Percentiles rank a stretch among this genome's conserved stretches.
phyloP scores from a whole-genome alignment of 2,888 invertebrate species.

The Cataglyphis livida region DNA sequence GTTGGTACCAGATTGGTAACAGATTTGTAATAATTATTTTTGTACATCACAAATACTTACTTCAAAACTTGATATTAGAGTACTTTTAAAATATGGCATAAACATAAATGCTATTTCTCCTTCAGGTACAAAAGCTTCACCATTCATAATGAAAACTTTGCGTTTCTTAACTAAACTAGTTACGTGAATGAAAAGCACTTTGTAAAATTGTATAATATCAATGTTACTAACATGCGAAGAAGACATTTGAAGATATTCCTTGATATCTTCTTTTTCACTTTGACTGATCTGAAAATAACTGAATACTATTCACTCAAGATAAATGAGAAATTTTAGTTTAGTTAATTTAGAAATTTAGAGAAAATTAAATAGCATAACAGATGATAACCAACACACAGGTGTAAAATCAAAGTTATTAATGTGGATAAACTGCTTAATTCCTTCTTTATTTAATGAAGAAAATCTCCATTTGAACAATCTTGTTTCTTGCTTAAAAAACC shows the following conservation, averaged over 20 bases:
- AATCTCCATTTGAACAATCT: constrained; percentile 95
- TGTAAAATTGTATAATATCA: constrained; percentile 90
- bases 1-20: not conserved
- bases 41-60: constrained; percentile 85
- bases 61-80: constrained; percentile 90
- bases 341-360: too few species aligned
- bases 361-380: not conserved
- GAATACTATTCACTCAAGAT: constrained; percentile 11
- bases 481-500: constrained; percentile 95
- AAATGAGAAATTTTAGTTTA: constrained; percentile 35
- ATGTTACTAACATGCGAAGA: constrained; percentile 86
- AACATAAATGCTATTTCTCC: constrained; percentile 94
- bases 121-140: constrained; percentile 95
- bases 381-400: constrained; percentile 82
- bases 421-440: constrained; percentile 89
- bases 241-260: constrained; percentile 84
- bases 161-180: constrained; percentile 93
- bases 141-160: constrained; percentile 92
- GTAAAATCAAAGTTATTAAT: constrained; percentile 89
- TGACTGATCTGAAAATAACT: constrained; percentile 86
- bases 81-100: constrained; percentile 90
- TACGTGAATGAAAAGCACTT: constrained; percentile 95
- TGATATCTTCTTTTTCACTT: constrained; percentile 89
- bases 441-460: constrained; percentile 88
- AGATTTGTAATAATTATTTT: not conserved